Conservation (phyloP, 2,113 vertebrate genomes). For the Callopanchax toddi region DNA sequence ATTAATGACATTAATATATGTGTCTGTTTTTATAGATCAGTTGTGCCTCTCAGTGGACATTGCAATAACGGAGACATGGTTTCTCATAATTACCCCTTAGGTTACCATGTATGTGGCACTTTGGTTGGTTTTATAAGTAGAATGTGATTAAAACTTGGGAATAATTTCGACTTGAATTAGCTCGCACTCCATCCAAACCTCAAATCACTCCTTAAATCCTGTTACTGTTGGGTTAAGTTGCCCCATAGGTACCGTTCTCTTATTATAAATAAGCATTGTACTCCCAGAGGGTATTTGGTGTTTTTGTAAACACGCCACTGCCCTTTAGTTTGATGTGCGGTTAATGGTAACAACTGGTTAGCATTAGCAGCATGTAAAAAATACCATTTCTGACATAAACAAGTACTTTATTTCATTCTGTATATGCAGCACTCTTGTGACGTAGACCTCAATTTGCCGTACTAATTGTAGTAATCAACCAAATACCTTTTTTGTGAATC, state of each 20-base stretch:
- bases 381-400: conserved; percentile 39
- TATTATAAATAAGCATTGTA: neutral
- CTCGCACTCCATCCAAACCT: neutral
- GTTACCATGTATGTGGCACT: neutral
- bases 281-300: conserved; percentile 17
- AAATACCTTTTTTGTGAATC: conserved; percentile 53
- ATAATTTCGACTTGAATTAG: too few species aligned
- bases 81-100: conserved; percentile 6
- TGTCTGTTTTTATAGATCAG: conserved; percentile 1
- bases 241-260: neutral
- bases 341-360: conserved; percentile 35
- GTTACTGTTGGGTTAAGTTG: neutral
- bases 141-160: neutral
- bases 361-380: conserved; percentile 59
- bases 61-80: neutral
- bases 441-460: conserved; percentile 44
- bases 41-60: conserved; percentile 1
- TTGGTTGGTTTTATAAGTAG: neutral
- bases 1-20: neutral
- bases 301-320: conserved; percentile 64
- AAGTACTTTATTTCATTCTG: conserved; percentile 31
- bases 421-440: conserved; percentile 53
- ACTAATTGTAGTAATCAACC: conserved; percentile 55
- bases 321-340: conserved; percentile 40
- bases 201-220: conserved; percentile 13